phyloP scores from a whole-genome alignment of 2,113 vertebrate genomes.

The Entomyzon cyanotis region DNA sequence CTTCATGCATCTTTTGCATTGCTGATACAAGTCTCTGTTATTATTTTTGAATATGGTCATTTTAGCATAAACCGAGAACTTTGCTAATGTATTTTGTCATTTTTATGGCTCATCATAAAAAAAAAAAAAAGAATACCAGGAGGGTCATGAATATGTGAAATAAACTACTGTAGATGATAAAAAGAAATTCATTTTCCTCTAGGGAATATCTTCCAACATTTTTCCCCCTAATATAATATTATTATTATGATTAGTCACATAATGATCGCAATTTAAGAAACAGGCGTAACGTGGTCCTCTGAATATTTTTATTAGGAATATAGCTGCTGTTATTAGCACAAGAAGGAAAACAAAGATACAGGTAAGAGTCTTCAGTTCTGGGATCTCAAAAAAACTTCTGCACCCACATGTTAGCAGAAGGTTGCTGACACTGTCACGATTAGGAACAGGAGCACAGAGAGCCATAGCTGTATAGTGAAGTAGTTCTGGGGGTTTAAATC shows the following conservation, averaged over 20 bases:
- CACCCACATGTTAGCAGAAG: background rate
- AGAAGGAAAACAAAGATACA: constrained; percentile 38
- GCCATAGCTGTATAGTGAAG: background rate
- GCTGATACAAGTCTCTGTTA: constrained; percentile 86
- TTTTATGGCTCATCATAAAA: constrained; percentile 81
- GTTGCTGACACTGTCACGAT: background rate
- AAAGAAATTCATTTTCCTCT: constrained; percentile 77
- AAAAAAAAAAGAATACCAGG: constrained; percentile 67
- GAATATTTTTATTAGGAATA: constrained; percentile 57
- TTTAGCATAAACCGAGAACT: constrained; percentile 81
- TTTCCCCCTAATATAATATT: constrained; percentile 55
- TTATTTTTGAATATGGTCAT: constrained; percentile 87
- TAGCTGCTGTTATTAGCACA: constrained; percentile 19
- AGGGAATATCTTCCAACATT: constrained; percentile 74
- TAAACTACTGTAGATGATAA: constrained; percentile 77
- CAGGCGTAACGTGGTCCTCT: background rate
- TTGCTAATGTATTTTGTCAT: constrained; percentile 84
- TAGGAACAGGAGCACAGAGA: background rate
- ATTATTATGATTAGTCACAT: constrained; percentile 70
- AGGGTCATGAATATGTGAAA: constrained; percentile 80
- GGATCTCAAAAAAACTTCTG: background rate
- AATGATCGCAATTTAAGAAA: constrained; percentile 54
- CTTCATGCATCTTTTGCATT: constrained; percentile 88
- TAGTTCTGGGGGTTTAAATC: background rate
- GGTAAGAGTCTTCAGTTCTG: background rate